Base-by-base conservation (phyloP, 2,888 invertebrate species). In the Suillia variegata region DNA sequence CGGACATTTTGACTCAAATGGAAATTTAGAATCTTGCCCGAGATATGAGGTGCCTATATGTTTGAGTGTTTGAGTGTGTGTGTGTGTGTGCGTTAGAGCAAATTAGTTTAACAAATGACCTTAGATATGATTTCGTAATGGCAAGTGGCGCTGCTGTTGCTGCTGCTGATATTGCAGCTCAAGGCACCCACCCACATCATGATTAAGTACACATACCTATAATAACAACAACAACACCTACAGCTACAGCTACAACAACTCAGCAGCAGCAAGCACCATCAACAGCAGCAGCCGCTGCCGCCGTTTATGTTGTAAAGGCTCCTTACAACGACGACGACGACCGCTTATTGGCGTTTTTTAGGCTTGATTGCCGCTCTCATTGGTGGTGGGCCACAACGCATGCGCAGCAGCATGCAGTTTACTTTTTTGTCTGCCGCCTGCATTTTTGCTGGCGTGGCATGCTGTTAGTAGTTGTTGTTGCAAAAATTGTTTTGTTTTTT, bases 51-150 rank as follows among this genome's bases (percentile, higher is more conserved):
- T 5, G 17, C 20, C 4, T 18, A 45, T 6, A 5, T 20, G n/a
- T n/a, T n/a, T n/a, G n/a, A n/a, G n/a, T n/a, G n/a, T n/a, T n/a
- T n/a, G n/a, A n/a, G 38, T n/a, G 38, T 6, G 38, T 38, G 38
- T 31, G n/a, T n/a, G n/a, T 4, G 38, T 13, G 38, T 13, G n/a
- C 10, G 6, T 26, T 26, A 20, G 18, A 64, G 62, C 70, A 73
- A 78, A 78, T 77, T 76, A 73, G 70, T 67, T 68, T 66, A 67
- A 77, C 71, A 78, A 76, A 75, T 75, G 77, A 78, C 77, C 78
- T 78, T 74, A 78, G 72, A 69, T 74, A 70, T 69, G 70, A 72
- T 75, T 74, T 70, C 70, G 76, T 67, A 75, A 76, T 71, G 57
- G 62, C 63, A 65, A 66, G 65, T 63, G 65, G 59, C 58, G 47